These are phyloP conservation scores for Glossophaga mutica DNA, from an alignment of 2,797 vertebrate species.

Conservation along the genomic window DNA sequence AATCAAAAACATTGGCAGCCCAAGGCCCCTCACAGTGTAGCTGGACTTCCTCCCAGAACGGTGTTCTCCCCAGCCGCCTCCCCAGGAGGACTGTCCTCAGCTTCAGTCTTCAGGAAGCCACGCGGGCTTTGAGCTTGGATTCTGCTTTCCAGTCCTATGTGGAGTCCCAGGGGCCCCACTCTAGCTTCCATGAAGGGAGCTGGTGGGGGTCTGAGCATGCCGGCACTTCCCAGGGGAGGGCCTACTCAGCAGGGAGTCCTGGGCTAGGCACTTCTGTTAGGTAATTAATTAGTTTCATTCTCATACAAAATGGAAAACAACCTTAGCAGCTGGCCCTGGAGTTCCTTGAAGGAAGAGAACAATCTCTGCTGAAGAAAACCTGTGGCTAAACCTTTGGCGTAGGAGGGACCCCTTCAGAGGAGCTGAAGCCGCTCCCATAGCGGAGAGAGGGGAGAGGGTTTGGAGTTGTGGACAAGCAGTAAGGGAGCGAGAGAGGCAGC, in stretches of 20 bases:
- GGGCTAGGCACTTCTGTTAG: neutral
- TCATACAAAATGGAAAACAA: neutral
- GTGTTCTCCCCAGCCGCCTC: neutral
- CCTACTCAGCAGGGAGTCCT: neutral
- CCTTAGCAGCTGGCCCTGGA: neutral
- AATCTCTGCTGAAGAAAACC: neutral
- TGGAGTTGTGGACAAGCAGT: neutral
- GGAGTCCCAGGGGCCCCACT: neutral
- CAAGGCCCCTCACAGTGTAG: accelerated
- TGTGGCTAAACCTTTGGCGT: neutral
- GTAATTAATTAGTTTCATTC: neutral
- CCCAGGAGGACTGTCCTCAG: neutral
- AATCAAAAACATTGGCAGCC: neutral
- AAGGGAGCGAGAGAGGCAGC: too few species aligned
- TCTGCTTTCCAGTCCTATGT: accelerated
- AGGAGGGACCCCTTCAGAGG: neutral
- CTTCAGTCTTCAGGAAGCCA: neutral
- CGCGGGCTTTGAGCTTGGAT: accelerated
- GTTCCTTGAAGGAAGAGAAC: neutral
- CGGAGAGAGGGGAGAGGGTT: neutral
- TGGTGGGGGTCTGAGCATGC: too few species aligned
- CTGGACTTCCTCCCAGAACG: neutral
- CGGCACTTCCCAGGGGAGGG: neutral
- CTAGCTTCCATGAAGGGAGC: neutral
- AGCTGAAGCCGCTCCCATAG: neutral